Evolutionary conservation across 2,113 vertebrate species (phyloP).

Genomic region (Cygnus atratus): DNA sequence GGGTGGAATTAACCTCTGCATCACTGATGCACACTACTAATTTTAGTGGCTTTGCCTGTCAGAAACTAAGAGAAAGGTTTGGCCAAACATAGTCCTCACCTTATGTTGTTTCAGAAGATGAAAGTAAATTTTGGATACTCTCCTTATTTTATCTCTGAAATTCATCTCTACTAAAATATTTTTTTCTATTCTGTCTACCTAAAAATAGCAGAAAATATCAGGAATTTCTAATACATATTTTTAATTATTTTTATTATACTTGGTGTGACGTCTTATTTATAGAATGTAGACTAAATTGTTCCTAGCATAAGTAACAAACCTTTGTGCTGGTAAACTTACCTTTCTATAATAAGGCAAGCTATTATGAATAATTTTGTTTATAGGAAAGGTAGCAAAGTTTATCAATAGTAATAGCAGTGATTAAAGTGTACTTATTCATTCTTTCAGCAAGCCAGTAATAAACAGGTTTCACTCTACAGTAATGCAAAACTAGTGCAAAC

Average conservation of each 20-base stretch:
- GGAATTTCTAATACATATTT: neutral
- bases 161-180: neutral
- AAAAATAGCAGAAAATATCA: neutral
- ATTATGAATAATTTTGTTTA: neutral
- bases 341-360: neutral
- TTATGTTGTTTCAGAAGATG: neutral
- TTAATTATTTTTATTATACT: neutral
- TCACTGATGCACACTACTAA: neutral
- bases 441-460: neutral
- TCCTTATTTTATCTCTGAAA: neutral
- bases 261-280: neutral
- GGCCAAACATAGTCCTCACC: neutral
- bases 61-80: neutral
- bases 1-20: neutral
- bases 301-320: neutral
- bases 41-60: neutral
- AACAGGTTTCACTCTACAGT: neutral
- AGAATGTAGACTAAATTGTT: neutral
- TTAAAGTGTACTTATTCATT: accelerated
- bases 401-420: neutral
- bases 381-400: neutral
- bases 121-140: neutral
- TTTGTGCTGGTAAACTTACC: neutral
- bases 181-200: neutral
- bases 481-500: neutral